A percentile compares a stretch with the other conserved stretches of the same genome.
Evolutionary conservation across 2,113 vertebrate genomes (phyloP).

Genomic region (Uria lomvia): DNA sequence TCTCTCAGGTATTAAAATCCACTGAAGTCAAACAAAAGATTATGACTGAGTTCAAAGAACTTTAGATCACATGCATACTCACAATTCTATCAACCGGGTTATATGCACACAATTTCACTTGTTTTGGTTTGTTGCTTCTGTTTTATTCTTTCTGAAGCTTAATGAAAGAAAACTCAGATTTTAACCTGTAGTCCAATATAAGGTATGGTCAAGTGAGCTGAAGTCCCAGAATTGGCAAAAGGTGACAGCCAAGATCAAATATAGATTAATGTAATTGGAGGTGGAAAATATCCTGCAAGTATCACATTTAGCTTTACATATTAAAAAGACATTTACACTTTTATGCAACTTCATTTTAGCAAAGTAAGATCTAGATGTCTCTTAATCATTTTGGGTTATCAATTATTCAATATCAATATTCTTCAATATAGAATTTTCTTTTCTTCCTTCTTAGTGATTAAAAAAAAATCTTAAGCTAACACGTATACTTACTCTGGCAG

Average conservation of each 20-base stretch:
- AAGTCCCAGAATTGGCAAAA: background rate
- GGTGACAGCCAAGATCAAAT: background rate
- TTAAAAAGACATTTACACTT: background rate
- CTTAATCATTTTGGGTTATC: background rate
- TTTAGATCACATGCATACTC: background rate
- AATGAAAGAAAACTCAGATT: background rate
- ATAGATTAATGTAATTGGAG: background rate
- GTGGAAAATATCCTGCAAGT: background rate
- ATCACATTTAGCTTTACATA: background rate
- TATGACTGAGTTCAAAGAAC: background rate
- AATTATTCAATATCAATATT: background rate
- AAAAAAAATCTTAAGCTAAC: background rate
- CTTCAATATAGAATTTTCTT: background rate
- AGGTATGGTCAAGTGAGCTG: background rate
- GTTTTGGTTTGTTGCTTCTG: background rate
- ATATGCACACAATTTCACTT: background rate
- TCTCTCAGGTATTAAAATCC: background rate
- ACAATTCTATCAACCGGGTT: background rate
- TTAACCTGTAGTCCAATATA: background rate
- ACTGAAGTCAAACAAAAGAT: background rate
- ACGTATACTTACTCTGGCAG: constrained; percentile 81
- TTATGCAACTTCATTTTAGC: background rate
- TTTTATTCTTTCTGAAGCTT: background rate
- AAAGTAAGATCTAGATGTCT: background rate
- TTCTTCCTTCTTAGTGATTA: background rate